phyloP scores from a whole-genome alignment of 2,797 vertebrate genomes.

The Eulemur albifrons region DNA sequence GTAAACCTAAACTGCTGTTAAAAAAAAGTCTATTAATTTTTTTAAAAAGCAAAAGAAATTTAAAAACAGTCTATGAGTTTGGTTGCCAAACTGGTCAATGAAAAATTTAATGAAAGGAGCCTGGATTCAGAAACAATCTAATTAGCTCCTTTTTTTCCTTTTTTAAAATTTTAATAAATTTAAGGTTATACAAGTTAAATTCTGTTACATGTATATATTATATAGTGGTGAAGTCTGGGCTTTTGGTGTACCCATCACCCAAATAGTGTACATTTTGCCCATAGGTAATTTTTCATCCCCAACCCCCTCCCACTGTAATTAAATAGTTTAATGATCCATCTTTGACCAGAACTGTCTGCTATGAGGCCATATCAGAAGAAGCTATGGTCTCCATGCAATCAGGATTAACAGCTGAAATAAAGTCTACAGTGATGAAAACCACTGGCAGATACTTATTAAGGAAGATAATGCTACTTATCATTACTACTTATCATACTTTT shows the following conservation, averaged over 20 bases:
- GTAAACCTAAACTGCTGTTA: background rate
- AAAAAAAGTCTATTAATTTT: background rate
- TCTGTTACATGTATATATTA: background rate
- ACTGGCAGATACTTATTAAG: background rate
- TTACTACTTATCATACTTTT: background rate
- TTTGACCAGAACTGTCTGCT: background rate
- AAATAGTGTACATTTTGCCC: background rate
- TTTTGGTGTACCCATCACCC: background rate
- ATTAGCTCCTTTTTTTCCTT: background rate
- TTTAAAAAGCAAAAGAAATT: background rate
- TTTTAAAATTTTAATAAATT: background rate
- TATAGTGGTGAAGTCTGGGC: background rate
- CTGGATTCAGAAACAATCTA: slow-evolving; percentile 1
- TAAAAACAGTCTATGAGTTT: background rate
- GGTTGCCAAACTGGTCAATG: background rate
- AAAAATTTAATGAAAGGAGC: background rate
- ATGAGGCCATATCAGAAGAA: background rate
- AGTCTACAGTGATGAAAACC: background rate
- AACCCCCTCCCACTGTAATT: background rate
- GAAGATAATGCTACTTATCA: background rate
- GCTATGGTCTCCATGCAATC: background rate
- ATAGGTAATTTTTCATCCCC: background rate
- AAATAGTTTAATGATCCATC: background rate
- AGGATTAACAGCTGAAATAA: background rate
- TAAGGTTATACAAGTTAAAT: background rate